Evolutionary conservation across 2,888 invertebrate genomes (phyloP).

Genomic region (Diogma glabrata): DNA sequence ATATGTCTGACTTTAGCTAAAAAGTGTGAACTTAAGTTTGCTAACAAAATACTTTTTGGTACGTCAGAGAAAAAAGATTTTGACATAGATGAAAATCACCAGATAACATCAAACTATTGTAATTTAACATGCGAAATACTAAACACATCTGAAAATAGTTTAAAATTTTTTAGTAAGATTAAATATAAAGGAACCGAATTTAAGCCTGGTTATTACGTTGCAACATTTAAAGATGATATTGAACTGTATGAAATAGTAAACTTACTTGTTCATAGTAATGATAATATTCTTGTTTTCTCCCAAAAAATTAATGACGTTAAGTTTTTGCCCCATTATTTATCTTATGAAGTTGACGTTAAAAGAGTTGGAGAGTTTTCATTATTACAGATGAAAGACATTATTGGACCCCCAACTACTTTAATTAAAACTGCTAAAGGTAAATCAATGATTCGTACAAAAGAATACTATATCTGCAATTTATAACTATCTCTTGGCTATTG

Average conservation of each 20-base stretch:
- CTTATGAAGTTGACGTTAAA: not conserved
- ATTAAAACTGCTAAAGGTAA: not conserved
- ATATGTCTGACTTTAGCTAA: slow-evolving; percentile 15
- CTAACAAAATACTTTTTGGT: not conserved
- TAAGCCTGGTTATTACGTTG: not conserved
- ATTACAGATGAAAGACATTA: not conserved
- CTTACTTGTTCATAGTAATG: not conserved
- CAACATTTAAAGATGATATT: not conserved
- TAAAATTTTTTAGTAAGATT: not conserved
- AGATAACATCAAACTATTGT: not conserved
- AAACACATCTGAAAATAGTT: not conserved
- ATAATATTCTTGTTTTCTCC: not conserved
- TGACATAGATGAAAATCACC: not conserved
- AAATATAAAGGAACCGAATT: not conserved
- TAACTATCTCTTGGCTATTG: not conserved
- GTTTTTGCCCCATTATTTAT: not conserved
- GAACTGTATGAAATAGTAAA: not conserved
- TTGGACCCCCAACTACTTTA: not conserved
- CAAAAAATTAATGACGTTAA: not conserved
- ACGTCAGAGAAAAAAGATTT: not conserved
- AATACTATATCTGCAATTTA: not conserved
- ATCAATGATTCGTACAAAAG: not conserved
- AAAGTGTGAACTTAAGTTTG: slow-evolving; percentile 16
- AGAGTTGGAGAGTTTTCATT: not conserved
- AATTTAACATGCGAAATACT: not conserved